These are phyloP conservation scores for Sterrhoptilus dennistouni DNA, from an alignment of 2,113 vertebrate genomes.

Conservation along the genomic window DNA sequence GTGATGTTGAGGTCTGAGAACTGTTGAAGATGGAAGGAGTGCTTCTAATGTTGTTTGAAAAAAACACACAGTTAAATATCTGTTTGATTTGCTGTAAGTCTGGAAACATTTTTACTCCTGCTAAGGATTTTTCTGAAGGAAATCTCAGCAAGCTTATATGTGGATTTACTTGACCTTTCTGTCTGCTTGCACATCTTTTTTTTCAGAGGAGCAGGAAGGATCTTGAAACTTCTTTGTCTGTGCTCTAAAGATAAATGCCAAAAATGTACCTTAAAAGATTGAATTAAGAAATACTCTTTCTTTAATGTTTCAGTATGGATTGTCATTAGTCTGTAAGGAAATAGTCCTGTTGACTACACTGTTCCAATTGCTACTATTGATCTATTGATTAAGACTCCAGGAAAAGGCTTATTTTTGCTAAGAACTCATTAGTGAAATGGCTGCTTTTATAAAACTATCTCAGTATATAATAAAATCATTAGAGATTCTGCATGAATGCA, in stretches of 20 bases:
- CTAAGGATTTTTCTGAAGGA: constrained; percentile 56
- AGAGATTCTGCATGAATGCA: constrained; percentile 42
- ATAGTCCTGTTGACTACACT: constrained; percentile 53
- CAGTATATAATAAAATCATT: constrained; percentile 56
- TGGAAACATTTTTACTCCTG: constrained; percentile 46
- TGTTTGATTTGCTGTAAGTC: constrained; percentile 43
- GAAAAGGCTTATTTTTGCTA: constrained; percentile 17
- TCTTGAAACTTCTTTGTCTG: constrained; percentile 49
- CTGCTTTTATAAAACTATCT: constrained; percentile 19
- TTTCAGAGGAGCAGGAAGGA: constrained; percentile 61
- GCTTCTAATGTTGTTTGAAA: constrained; percentile 39
- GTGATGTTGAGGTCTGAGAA: neutral
- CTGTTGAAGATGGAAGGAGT: neutral
- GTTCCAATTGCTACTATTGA: constrained; percentile 50
- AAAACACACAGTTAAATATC: constrained; percentile 26
- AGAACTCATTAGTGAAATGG: constrained; percentile 41
- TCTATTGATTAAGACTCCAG: constrained; percentile 57
- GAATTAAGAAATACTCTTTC: constrained; percentile 56
- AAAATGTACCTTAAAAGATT: constrained; percentile 50
- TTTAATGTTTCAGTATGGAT: constrained; percentile 57
- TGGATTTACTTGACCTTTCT: constrained; percentile 67
- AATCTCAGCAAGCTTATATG: constrained; percentile 42
- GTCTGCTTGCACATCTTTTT: constrained; percentile 54
- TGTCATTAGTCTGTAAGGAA: constrained; percentile 49
- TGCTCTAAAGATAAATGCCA: constrained; percentile 51